Evolutionary conservation across 2,113 vertebrate species (phyloP), one percentile per base, ranked within the genome.

Genomic region (Urocynchramus pylzowi): DNA sequence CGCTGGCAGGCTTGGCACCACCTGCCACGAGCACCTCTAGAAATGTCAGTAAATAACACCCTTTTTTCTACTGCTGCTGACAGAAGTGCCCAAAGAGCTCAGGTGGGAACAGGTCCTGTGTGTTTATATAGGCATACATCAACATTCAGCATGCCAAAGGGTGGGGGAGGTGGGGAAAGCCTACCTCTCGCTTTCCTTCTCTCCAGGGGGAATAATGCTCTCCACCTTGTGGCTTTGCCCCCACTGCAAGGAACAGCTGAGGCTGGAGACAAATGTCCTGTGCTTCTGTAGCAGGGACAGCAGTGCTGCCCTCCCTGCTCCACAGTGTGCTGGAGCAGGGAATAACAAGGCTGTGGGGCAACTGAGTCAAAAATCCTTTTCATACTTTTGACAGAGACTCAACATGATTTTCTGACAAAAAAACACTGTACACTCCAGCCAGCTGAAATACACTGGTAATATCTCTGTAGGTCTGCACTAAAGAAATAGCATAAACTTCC

Each of bases 111-210:
- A 87, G 18, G 19, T 87, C 39, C 33, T 50, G 50, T 2, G 0
- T 35, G 18, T 39, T 30, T 63, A 42, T 44, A 11, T 15, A 54
- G 39, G 3, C 21, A 24, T 22, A 22, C 5, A 42, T 27, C 21
- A 4, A 77, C 2, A 21, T 52, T 78, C 84, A 81, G 63, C 8
- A 2, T 3, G 33, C 24, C 56, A 64, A 74, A 89, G 15, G 28
- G 18, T 0, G 0, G 27, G 31, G 24, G 8, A 63, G 14, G 16
- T 3, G 9, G n/a, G n/a, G n/a, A n/a, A 41, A 45, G 39, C 31
- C 11, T 35, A 4, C 19, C 16, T 69, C 63, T 89, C n/a, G 65
- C 42, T 84, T 56, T 44, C 16, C 26, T 17, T 73, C 33, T 41
- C 18, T 79, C 44, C 1, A 0, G 8, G 68, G 44, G 6, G 44